Base-by-base conservation (phyloP, 2,113 vertebrate genomes). In the Amblyornis subalaris region DNA sequence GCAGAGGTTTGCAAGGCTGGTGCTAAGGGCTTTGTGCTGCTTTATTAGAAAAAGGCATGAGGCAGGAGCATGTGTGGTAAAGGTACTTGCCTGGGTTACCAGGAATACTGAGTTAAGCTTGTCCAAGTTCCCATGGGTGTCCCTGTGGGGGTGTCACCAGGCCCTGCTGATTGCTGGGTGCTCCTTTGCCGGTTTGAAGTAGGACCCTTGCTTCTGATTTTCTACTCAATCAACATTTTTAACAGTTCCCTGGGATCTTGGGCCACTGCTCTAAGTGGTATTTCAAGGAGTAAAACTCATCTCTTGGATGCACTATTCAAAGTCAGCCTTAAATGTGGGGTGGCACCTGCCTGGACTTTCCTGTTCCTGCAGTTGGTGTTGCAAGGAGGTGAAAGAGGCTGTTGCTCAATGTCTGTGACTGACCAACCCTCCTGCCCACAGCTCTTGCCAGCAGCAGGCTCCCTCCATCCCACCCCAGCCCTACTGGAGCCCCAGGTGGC, bases 401-500 rank as follows among this genome's bases (percentile, higher is more conserved):
- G 44, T 72, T 95, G 70, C 89, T 77, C 88, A 88, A 65, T 0
- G 18, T 21, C n/a, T 51, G 19, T 53, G 58, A 55, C 12, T 69
- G 75, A 88, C 0, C 21, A 6, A 14, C 8, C 33, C 38, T 74
- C 73, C 78, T 71, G 78, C 53, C 61, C 29, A 8, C 29, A 51
- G 48, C 38, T 38, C 47, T 40, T 3, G 2, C 0, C 4, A 69
- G 25, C 8, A 88, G 10, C 2, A 3, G 28, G 10, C 50, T 65
- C 26, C 19, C 17, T 69, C 12, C n/a, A 1, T 28, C 12, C 3
- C 13, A 10, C 8, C 26, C 14, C 29, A 55, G 36, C 33, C 54
- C 54, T 75, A 38, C 20, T 48, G 29, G 38, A 33, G 9, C 17
- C 45, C 0, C 0, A 35, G 12, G 12, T 11, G 18, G 23, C 60